phyloP scores from a whole-genome alignment of 2,888 invertebrate genomes.

The Rotaria magnacalcarata region DNA sequence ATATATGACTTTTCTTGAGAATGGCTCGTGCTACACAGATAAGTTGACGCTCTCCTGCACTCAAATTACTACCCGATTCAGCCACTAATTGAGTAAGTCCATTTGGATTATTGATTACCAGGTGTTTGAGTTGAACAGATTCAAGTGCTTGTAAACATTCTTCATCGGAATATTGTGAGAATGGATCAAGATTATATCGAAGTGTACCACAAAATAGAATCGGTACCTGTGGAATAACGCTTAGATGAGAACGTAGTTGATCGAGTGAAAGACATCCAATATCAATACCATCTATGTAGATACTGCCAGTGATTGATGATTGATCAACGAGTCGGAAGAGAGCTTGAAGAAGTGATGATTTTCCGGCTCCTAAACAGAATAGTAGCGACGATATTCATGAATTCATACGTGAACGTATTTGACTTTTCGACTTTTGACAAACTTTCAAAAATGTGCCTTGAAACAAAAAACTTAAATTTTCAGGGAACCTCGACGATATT shows the following conservation, averaged over 20 bases:
- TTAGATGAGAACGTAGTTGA: constrained; percentile 73
- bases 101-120: constrained; percentile 52
- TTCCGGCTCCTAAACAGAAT: constrained; percentile 52
- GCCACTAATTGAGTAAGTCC: constrained; percentile 52
- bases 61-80: constrained; percentile 56
- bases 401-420: too few relatives aligned
- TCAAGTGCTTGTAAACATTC: constrained; percentile 54
- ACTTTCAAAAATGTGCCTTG: too few relatives aligned
- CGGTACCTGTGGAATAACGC: constrained; percentile 73
- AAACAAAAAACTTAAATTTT: too few relatives aligned
- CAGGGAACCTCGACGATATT: too few relatives aligned
- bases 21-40: constrained; percentile 57
- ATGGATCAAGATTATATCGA: constrained; percentile 56
- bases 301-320: constrained; percentile 65
- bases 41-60: constrained; percentile 56
- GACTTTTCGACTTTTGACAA: too few relatives aligned
- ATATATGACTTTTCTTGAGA: constrained; percentile 53
- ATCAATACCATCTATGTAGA: constrained; percentile 73
- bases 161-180: constrained; percentile 52
- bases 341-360: constrained; percentile 71
- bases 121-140: constrained; percentile 52
- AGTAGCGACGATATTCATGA: too few relatives aligned
- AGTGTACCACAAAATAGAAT: constrained; percentile 56
- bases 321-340: constrained; percentile 76
- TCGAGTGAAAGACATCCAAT: constrained; percentile 67